Conservation (phyloP, 2,888 invertebrate species). For the Mimas tiliae region DNA sequence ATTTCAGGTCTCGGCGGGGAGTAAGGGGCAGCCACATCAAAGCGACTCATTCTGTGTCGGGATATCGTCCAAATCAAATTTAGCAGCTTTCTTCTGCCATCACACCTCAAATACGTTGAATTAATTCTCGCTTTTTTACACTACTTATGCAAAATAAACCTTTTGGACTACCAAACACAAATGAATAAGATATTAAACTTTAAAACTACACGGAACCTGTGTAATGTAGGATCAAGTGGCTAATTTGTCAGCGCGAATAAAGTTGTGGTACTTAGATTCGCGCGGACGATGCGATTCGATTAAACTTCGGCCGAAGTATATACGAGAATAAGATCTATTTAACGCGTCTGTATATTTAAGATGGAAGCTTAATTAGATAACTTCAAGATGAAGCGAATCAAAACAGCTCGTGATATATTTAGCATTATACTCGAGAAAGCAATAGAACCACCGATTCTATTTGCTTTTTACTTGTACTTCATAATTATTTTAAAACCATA, state of each 20-base stretch:
- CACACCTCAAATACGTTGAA: conserved; percentile 57
- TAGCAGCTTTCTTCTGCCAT: conserved; percentile 77
- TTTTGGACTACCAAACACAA: not conserved
- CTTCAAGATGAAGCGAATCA: conserved; percentile 53
- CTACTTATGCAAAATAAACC: conserved; percentile 29
- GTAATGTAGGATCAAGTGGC: conserved; percentile 71
- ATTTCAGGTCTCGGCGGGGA: conserved; percentile 60
- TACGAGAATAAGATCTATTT: conserved; percentile 71
- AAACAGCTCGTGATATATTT: not conserved
- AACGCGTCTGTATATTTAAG: conserved; percentile 67
- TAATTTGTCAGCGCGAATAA: conserved; percentile 75
- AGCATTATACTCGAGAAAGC: not conserved
- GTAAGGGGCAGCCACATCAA: conserved; percentile 75
- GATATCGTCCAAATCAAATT: conserved; percentile 79
- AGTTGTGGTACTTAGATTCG: conserved; percentile 56
- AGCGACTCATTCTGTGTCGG: conserved; percentile 67
- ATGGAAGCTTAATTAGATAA: conserved; percentile 77
- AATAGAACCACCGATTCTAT: not conserved
- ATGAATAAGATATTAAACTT: not conserved
- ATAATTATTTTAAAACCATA: too few species aligned
- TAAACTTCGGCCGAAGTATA: conserved; percentile 76
- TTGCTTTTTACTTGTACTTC: not conserved
- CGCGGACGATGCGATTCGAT: conserved; percentile 79
- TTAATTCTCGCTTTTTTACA: conserved; percentile 50
- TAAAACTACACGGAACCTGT: conserved; percentile 58